These are phyloP conservation scores for Bimastos eiseni DNA, from an alignment of 2,888 invertebrate species.

Conservation along the genomic window DNA sequence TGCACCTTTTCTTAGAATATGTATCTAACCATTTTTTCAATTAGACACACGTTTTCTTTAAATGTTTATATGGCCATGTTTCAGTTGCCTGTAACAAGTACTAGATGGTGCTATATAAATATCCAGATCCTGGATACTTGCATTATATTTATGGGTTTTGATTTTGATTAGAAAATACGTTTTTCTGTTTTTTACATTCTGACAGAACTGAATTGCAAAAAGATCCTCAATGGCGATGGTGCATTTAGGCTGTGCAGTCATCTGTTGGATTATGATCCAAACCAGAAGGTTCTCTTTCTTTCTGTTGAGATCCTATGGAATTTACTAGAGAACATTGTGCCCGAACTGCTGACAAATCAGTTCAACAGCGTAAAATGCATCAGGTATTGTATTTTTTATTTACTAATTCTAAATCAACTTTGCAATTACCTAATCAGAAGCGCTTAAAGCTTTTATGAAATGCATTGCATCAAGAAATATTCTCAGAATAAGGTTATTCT, in stretches of 20 bases:
- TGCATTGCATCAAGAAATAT: background rate
- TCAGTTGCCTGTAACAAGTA: background rate
- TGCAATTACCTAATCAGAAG: too few relatives aligned
- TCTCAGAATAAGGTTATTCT: too few relatives aligned
- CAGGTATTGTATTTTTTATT: conserved; percentile 52
- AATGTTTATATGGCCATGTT: background rate
- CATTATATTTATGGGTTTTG: background rate
- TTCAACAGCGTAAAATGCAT: conserved; percentile 57
- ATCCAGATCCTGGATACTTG: background rate
- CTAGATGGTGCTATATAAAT: background rate
- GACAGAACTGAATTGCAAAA: conserved; percentile 56
- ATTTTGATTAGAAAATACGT: background rate
- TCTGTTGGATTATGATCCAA: conserved; percentile 55
- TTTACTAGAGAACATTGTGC: conserved; percentile 56
- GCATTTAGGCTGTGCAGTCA: conserved; percentile 53
- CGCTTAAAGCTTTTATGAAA: background rate
- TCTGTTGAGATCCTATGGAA: conserved; percentile 62
- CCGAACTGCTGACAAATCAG: conserved; percentile 52
- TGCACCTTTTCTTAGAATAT: too few relatives aligned
- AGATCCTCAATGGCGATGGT: conserved; percentile 58
- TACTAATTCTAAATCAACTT: too few relatives aligned
- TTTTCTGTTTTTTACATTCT: background rate
- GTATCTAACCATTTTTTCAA: too few relatives aligned
- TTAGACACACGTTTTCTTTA: background rate
- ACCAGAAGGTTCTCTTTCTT: conserved; percentile 55